phyloP scores from a whole-genome alignment of 2,113 vertebrate genomes.

The Piliocolobus tephrosceles region DNA sequence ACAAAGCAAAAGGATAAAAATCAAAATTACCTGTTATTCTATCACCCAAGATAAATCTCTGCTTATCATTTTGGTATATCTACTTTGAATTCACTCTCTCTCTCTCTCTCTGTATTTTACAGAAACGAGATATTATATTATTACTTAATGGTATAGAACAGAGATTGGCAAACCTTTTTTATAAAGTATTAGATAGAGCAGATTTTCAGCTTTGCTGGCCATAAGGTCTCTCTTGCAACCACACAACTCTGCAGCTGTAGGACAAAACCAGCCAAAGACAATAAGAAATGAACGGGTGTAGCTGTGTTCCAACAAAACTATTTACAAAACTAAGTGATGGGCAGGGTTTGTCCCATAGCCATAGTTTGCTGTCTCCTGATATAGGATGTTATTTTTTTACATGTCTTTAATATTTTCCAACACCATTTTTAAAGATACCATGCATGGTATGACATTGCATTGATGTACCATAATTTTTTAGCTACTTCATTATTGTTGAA shows the following conservation, averaged over 20 bases:
- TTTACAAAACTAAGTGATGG: not conserved
- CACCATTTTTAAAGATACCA: not conserved
- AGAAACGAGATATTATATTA: not conserved
- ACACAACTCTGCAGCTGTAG: not conserved
- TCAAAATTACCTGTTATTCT: not conserved
- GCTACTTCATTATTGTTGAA: not conserved
- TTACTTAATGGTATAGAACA: not conserved
- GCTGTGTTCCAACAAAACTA: not conserved
- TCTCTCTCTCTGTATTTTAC: not conserved
- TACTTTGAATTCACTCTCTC: not conserved
- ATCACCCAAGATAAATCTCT: not conserved
- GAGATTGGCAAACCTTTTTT: not conserved
- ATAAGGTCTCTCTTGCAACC: not conserved
- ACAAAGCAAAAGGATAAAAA: not conserved
- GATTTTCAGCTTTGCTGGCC: not conserved
- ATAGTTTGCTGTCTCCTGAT: not conserved
- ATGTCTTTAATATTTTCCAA: not conserved
- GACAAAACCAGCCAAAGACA: not conserved
- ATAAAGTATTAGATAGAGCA: not conserved
- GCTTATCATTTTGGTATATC: not conserved
- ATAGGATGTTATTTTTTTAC: not conserved
- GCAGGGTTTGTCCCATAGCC: not conserved
- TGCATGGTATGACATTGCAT: not conserved
- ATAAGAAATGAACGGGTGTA: fast-evolving
- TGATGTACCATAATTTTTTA: not conserved